Conservation (phyloP, 2,888 invertebrate genomes). For the Herminia tarsipennalis region DNA sequence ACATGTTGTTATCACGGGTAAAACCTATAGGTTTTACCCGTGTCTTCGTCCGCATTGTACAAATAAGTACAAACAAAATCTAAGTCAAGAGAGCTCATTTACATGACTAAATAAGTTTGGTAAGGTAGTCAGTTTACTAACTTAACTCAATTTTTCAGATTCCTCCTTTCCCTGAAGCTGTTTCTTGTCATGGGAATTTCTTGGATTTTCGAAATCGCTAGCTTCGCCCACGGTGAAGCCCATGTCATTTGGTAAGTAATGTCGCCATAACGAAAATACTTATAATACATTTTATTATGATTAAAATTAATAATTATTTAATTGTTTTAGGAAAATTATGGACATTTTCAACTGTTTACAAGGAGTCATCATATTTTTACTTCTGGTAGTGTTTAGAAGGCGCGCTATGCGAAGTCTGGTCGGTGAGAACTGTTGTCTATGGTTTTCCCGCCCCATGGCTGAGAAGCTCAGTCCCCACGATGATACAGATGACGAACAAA, state of each 20-base stretch:
- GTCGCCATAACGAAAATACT: background rate
- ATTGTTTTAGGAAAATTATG: slow-evolving; percentile 82
- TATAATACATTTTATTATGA: background rate
- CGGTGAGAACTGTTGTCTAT: slow-evolving; percentile 64
- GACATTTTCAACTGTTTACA: slow-evolving; percentile 88
- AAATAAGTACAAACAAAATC: no score
- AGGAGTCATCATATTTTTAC: slow-evolving; percentile 87
- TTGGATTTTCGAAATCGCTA: slow-evolving; percentile 89
- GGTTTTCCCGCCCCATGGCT: slow-evolving; percentile 62
- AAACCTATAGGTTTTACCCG: no score
- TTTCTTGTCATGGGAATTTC: slow-evolving; percentile 89
- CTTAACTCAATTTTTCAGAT: slow-evolving; percentile 70
- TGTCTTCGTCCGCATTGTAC: no score
- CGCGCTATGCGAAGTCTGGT: slow-evolving; percentile 83
- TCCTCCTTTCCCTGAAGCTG: slow-evolving; percentile 87
- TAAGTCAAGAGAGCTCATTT: background rate
- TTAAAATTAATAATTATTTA: background rate
- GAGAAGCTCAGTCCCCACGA: slow-evolving; percentile 74
- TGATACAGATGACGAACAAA: slow-evolving; percentile 69
- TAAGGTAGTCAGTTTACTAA: background rate
- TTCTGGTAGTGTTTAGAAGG: slow-evolving; percentile 85
- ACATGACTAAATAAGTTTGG: background rate
- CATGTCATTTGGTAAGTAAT: slow-evolving; percentile 73
- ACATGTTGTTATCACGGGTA: no score
- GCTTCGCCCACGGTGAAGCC: slow-evolving; percentile 75